phyloP scores from a whole-genome alignment of 1,140 invertebrate species.

The Manduca sexta region DNA sequence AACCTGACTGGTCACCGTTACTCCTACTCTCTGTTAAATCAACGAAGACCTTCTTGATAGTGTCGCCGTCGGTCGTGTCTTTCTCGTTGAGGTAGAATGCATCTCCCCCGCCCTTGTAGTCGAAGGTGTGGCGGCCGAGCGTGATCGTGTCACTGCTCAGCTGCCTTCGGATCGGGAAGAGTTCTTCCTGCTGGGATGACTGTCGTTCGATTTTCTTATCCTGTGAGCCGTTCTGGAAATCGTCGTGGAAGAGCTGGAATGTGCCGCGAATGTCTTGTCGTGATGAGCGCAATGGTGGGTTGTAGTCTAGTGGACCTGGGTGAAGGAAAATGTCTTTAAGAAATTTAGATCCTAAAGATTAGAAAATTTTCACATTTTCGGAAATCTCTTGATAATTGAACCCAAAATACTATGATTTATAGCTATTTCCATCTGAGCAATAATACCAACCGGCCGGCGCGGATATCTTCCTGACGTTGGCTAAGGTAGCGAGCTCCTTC shows the following conservation, averaged over 20 bases:
- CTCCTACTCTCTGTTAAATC: conserved; percentile 77
- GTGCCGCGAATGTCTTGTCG: conserved; percentile 84
- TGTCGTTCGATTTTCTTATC: conserved; percentile 39
- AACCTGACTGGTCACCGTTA: conserved; percentile 71
- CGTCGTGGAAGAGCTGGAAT: conserved; percentile 80
- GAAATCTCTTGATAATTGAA: no score
- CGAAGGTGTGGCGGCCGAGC: conserved; percentile 74
- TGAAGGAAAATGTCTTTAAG: no score
- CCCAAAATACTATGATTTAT: no score
- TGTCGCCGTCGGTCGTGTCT: conserved; percentile 69
- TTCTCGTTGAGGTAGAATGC: conserved; percentile 67
- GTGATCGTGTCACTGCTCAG: conserved; percentile 73
- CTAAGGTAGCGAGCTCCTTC: conserved; percentile 76
- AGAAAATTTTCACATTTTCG: no score
- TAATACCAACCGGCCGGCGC: conserved; percentile 66
- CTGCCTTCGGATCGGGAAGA: conserved; percentile 68
- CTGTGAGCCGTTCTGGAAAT: conserved; percentile 48
- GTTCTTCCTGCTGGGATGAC: conserved; percentile 38
- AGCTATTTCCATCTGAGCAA: no score
- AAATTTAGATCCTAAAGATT: no score
- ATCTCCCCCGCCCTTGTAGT: conserved; percentile 44
- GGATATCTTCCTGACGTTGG: conserved; percentile 73
- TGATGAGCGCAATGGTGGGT: conserved; percentile 78
- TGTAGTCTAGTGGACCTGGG: conserved; percentile 65
- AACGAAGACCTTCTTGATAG: conserved; percentile 81